Percentiles rank a stretch among this genome's conserved stretches.
Evolutionary conservation across 1,140 invertebrate genomes (phyloP).

Genomic region (Philopotamus ludificatus): DNA sequence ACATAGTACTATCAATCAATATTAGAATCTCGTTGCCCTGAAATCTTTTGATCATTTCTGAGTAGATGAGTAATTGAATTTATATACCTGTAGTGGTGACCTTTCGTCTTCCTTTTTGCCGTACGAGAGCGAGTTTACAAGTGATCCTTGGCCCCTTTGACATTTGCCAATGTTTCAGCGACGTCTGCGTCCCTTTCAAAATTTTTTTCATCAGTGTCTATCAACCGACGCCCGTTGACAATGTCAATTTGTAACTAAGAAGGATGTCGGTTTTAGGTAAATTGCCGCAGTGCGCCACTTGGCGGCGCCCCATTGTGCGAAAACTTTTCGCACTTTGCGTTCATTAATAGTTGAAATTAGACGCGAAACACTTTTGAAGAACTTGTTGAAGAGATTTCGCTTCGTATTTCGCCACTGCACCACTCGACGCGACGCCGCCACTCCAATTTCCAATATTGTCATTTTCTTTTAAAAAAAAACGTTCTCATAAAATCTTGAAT

Average conservation of each 20-base stretch:
- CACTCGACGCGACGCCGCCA: neutral
- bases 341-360: neutral
- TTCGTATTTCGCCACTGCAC: too few relatives aligned
- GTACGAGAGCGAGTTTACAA: too few relatives aligned
- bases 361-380: neutral
- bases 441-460: too few relatives aligned
- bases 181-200: neutral
- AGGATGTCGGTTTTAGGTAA: conserved; percentile 29
- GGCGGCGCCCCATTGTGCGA: neutral
- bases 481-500: conserved; percentile 16
- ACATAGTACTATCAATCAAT: too few relatives aligned
- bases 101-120: too few relatives aligned
- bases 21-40: too few relatives aligned
- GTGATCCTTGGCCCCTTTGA: too few relatives aligned
- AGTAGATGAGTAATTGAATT: too few relatives aligned
- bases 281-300: conserved; percentile 24
- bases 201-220: conserved; percentile 28
- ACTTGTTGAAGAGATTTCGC: too few relatives aligned
- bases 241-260: conserved; percentile 35
- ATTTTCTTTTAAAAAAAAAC: too few relatives aligned
- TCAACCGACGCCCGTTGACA: conserved; percentile 26
- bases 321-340: neutral
- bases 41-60: too few relatives aligned
- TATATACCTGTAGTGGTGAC: too few relatives aligned
- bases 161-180: neutral